Conservation (phyloP, 2,888 invertebrate species). For the Amiota mariae region DNA sequence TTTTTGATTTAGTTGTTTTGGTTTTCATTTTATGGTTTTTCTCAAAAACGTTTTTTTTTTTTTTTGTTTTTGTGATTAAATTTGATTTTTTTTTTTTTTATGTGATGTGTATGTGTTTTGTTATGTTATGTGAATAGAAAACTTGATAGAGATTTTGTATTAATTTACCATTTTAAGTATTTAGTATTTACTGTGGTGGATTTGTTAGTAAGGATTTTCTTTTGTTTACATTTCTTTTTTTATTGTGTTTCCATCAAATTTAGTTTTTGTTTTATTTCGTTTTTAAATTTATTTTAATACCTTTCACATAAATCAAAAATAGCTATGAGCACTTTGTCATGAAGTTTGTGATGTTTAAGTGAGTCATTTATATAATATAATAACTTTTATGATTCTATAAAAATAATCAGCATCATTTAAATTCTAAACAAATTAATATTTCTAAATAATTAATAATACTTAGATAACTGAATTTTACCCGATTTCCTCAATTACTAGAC, state of each 20-base stretch:
- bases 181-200: background rate
- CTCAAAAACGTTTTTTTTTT: conserved; percentile 36
- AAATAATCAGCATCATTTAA: no score
- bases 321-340: no score
- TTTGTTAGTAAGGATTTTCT: background rate
- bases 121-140: no score
- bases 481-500: no score
- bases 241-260: background rate
- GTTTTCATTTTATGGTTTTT: conserved; percentile 40
- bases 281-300: conserved; percentile 27
- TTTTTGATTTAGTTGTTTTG: conserved; percentile 36
- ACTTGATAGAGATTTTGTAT: conserved; percentile 22
- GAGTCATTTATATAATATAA: no score
- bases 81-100: background rate
- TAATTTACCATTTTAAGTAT: conserved; percentile 27
- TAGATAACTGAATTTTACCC: no score
- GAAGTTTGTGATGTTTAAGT: no score
- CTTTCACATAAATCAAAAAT: no score
- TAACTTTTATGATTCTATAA: no score
- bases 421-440: no score
- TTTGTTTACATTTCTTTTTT: conserved; percentile 6
- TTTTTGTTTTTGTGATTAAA: conserved; percentile 15
- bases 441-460: no score
- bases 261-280: conserved; percentile 38
- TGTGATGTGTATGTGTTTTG: no score